Percentiles rank a stretch among this genome's conserved stretches.
Evolutionary conservation across 2,113 vertebrate genomes (phyloP).

Genomic region (Pedetes capensis): DNA sequence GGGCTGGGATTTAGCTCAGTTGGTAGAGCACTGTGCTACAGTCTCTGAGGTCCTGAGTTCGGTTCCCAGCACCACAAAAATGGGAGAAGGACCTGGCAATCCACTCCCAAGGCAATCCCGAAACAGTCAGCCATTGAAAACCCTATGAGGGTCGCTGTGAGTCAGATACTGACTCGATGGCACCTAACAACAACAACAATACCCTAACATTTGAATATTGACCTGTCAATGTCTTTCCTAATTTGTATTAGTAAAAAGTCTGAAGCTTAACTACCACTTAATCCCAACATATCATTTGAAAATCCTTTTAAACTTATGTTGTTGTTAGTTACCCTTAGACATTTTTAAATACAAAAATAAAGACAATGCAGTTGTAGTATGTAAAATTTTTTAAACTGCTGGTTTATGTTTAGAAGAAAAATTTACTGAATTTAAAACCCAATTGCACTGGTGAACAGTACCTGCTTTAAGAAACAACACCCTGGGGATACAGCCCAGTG

Average conservation of each 20-base stretch:
- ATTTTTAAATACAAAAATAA: background rate
- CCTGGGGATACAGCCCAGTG: background rate
- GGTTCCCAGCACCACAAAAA: too few relatives aligned
- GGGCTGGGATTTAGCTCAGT: too few relatives aligned
- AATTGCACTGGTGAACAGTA: background rate
- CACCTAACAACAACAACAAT: too few relatives aligned
- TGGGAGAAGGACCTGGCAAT: too few relatives aligned
- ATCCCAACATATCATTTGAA: background rate
- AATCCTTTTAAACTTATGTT: background rate
- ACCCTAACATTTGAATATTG: conserved; percentile 14
- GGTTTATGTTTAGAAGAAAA: background rate
- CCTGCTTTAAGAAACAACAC: background rate
- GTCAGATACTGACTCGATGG: too few relatives aligned
- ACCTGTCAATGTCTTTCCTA: background rate
- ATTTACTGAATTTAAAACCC: background rate
- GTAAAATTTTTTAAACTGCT: background rate
- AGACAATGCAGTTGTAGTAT: background rate
- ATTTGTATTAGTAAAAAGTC: background rate
- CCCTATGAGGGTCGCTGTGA: too few relatives aligned
- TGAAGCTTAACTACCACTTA: background rate
- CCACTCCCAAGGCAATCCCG: too few relatives aligned
- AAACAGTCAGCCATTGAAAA: too few relatives aligned
- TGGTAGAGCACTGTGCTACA: too few relatives aligned
- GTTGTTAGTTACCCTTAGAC: background rate
- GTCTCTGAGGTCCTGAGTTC: too few relatives aligned